Base-by-base conservation (phyloP, 2,113 vertebrate genomes). In the Lagopus muta region DNA sequence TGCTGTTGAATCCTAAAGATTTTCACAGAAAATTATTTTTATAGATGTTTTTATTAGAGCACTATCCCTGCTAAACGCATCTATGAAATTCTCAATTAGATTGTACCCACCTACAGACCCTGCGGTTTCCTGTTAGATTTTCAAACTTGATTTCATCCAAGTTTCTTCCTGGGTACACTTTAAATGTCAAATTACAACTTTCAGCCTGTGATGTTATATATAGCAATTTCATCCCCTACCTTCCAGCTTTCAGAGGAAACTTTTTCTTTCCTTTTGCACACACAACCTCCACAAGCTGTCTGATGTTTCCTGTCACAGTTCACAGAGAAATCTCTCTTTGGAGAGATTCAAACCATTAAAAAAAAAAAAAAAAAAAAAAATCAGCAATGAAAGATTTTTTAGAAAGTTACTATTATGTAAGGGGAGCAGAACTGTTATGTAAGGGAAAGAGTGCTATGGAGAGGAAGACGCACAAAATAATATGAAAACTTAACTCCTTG, bases 181-280 rank as follows among this genome's bases (percentile, higher is more conserved):
- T 78, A 95, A 94, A 95, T 96, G 91, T 94, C 94, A 93, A 88
- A 86, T 93, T 88, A 73, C 64, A 97, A 95, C 93, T 95, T 90
- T 58, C 91, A 75, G 62, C 24, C 54, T 94, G 70, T 62, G 77
- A 62, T 75, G 81, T 43, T 94, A 92, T 92, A 92, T 94, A 90
- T 94, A 92, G 92, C 74, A 83, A 91, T 91, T 94, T 82, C 36
- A 85, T 76, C 84, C 71, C 50, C 45, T 96, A 93, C 89, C 92
- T 93, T 90, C 65, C 90, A 94, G 76, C 80, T 93, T 95, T 77
- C 83, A 73, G 79, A 75, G 82, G 86, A 95, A 92, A 96, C 38
- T 86, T 95, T 81, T 86, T 67, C 91, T 94, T 94, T 86, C 82
- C 76, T 94, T 82, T 87, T 94, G 80, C 73, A 88, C 80, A 72